phyloP scores from a whole-genome alignment of 2,888 invertebrate species.

The Diloba caeruleocephala region DNA sequence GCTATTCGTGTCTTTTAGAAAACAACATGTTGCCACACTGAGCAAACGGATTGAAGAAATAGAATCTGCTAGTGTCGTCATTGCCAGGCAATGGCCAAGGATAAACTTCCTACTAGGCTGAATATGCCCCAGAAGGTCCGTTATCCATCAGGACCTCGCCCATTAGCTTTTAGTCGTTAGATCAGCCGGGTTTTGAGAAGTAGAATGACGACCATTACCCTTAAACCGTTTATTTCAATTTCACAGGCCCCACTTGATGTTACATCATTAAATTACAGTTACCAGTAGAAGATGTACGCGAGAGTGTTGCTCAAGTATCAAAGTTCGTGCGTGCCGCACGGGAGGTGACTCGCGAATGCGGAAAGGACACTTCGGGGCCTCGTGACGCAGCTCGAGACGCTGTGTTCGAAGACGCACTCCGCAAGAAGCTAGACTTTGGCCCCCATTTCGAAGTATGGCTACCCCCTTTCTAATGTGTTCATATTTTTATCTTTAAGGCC shows the following conservation, averaged over 20 bases:
- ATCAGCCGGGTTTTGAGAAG: too few relatives aligned
- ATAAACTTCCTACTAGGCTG: too few relatives aligned
- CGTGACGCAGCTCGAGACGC: slow-evolving; percentile 84
- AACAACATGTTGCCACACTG: too few relatives aligned
- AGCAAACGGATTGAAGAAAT: too few relatives aligned
- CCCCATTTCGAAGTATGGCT: slow-evolving; percentile 88
- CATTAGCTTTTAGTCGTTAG: too few relatives aligned
- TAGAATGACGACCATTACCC: too few relatives aligned
- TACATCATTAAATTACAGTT: slow-evolving; percentile 56
- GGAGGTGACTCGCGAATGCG: slow-evolving; percentile 77
- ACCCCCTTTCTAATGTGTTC: slow-evolving; percentile 86
- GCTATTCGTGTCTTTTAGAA: too few relatives aligned
- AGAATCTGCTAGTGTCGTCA: too few relatives aligned
- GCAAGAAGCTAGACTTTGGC: slow-evolving; percentile 88
- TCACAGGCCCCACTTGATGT: neutral
- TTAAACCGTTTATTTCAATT: neutral
- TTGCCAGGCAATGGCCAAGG: too few relatives aligned
- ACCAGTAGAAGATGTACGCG: slow-evolving; percentile 80
- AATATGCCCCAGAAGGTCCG: too few relatives aligned
- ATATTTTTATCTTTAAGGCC: slow-evolving; percentile 49
- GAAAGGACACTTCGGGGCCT: slow-evolving; percentile 71
- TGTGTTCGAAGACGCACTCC: slow-evolving; percentile 80
- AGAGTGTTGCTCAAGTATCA: slow-evolving; percentile 82
- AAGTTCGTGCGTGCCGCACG: slow-evolving; percentile 79
- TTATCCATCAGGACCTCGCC: too few relatives aligned